phyloP scores from a whole-genome alignment of 2,888 invertebrate genomes.

The Acleris literana region DNA sequence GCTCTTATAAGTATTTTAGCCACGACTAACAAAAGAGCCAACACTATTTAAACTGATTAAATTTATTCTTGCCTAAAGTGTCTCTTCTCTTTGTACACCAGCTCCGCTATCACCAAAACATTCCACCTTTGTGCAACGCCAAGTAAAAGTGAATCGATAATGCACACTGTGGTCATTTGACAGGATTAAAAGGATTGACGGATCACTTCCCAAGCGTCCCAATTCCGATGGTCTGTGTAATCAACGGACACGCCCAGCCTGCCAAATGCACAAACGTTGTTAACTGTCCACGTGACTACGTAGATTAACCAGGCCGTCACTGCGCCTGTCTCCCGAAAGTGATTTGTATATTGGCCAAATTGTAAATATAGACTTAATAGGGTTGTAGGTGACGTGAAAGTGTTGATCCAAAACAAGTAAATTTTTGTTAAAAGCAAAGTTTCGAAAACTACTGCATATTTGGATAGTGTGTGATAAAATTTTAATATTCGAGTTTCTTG shows the following conservation, averaged over 20 bases:
- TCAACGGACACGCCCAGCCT: slow-evolving; percentile 48
- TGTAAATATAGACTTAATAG: not conserved
- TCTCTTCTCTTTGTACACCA: too few species aligned
- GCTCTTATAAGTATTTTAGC: too few species aligned
- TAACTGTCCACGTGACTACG: slow-evolving; percentile 53
- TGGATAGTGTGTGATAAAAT: too few species aligned
- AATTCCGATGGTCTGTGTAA: slow-evolving; percentile 56
- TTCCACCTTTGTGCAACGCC: not conserved
- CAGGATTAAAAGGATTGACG: slow-evolving; percentile 67
- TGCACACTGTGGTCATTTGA: slow-evolving; percentile 47
- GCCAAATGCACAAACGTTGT: slow-evolving; percentile 70
- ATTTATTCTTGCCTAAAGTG: too few species aligned
- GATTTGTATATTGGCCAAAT: slow-evolving; percentile 9
- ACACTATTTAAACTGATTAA: too few species aligned
- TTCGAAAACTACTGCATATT: too few species aligned
- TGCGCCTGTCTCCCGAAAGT: slow-evolving; percentile 2
- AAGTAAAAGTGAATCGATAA: slow-evolving; percentile 30
- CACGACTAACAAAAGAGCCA: too few species aligned
- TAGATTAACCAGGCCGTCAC: slow-evolving; percentile 32
- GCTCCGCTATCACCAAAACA: too few species aligned
- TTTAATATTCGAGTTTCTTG: too few species aligned
- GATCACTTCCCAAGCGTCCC: slow-evolving; percentile 51
- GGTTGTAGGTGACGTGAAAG: too few species aligned
- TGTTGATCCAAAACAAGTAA: too few species aligned
- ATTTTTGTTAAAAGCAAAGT: too few species aligned